Evolutionary conservation across 2,113 vertebrate genomes (phyloP).

Genomic region (Amazona guildingii): DNA sequence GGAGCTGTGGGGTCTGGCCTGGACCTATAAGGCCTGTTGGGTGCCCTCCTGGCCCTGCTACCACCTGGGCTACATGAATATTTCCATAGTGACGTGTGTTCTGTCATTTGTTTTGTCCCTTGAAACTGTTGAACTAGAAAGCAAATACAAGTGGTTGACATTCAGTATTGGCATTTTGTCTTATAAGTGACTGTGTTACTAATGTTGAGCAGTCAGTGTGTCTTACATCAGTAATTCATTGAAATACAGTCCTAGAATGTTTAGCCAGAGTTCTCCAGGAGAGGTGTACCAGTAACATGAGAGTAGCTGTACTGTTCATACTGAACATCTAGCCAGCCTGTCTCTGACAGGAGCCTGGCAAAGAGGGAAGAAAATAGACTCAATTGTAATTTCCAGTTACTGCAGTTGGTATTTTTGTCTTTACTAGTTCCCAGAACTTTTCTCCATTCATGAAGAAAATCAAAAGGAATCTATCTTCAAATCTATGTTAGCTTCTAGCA

Average conservation of each 20-base stretch:
- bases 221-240: neutral
- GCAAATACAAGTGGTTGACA: neutral
- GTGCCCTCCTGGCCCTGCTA: neutral
- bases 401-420: neutral
- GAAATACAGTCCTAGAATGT: neutral
- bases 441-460: neutral
- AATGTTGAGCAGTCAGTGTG: neutral
- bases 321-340: neutral
- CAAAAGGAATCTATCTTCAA: neutral
- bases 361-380: neutral
- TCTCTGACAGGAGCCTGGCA: neutral
- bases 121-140: neutral
- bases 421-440: neutral
- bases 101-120: neutral
- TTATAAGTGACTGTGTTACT: neutral
- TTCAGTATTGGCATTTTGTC: neutral
- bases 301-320: neutral
- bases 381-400: neutral
- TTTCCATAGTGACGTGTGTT: neutral
- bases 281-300: neutral
- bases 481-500: neutral
- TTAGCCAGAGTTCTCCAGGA: neutral
- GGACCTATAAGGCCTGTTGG: neutral
- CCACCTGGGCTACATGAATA: neutral
- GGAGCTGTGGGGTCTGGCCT: fast-evolving